Conservation (phyloP, 2,888 invertebrate genomes). For the Tipula lateralis region DNA sequence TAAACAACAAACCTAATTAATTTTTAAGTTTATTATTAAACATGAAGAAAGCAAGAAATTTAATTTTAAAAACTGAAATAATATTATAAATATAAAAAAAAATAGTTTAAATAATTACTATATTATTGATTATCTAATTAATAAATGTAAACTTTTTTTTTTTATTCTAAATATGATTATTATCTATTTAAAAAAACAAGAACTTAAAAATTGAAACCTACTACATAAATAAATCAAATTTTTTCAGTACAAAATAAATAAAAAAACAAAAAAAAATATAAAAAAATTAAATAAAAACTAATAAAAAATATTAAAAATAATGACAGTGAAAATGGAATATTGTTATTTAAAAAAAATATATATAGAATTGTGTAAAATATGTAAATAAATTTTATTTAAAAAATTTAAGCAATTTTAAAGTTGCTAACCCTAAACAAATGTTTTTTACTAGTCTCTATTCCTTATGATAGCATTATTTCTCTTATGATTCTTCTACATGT, state of each 20-base stretch:
- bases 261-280: neutral
- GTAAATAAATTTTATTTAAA: slow-evolving; percentile 4
- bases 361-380: neutral
- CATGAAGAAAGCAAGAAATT: neutral
- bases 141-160: neutral
- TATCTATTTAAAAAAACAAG: neutral
- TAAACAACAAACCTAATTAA: neutral
- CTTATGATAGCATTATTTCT: no score
- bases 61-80: neutral
- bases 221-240: neutral
- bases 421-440: neutral
- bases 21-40: neutral
- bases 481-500: no score
- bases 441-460: no score
- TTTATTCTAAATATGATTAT: neutral
- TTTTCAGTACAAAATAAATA: neutral
- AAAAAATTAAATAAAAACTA: neutral
- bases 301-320: neutral
- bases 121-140: neutral
- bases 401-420: neutral
- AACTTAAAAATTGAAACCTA: slow-evolving; percentile 14
- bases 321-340: neutral
- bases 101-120: neutral
- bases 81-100: neutral
- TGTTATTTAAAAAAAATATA: neutral